Evolutionary conservation across 1,140 invertebrate genomes (phyloP), one percentile per base, ranked within the genome.

Genomic region (Hyles euphorbiae): DNA sequence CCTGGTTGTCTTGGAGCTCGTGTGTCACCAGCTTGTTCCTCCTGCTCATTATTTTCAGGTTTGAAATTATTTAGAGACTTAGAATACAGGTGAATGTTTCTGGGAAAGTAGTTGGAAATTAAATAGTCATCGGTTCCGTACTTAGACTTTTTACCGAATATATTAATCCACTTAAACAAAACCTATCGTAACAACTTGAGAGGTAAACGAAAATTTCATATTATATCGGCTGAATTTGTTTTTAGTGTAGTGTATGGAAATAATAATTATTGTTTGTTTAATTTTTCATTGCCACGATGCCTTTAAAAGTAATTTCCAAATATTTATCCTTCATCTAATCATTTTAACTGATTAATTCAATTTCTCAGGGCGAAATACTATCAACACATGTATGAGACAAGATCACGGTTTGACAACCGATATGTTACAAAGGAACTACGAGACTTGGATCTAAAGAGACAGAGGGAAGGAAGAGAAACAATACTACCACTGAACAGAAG

Each of bases 351-450:
- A 52, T 34, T 52, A 22, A 22, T 22, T 22, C 22, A 22, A 22
- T 22, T 22, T 22, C 34, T 5, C 71, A 95, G 94, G 65, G 92
- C 93, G 0, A 83, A 93, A 44, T 87, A 91, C 57, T 97, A 96
- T 74, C 92, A 94, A 49, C 83, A 92, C 48, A 94, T 93, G 74
- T 97, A 93, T 85, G 73, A 96, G 64, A 92, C 91, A 0, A 91
- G 89, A 65, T 92, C 94, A n/a, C 88, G 91, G 9, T 96, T 92
- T 69, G 94, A 95, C 67, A 97, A 97, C 76, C 80, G 87, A 7
- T 97, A 94, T 70, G 87, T 97, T 3, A 95, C 93, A 0, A 81
- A 91, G 33, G 90, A 94, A 47, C 90, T 96, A 22, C 77, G 90
- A 2, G 88, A 93, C 7, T 92, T 96, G 12, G 94, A 97, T 74